Percentiles rank a stretch among this genome's conserved stretches.
Evolutionary conservation across 2,113 vertebrate species (phyloP).

Genomic region (Burhinus bistriatus): DNA sequence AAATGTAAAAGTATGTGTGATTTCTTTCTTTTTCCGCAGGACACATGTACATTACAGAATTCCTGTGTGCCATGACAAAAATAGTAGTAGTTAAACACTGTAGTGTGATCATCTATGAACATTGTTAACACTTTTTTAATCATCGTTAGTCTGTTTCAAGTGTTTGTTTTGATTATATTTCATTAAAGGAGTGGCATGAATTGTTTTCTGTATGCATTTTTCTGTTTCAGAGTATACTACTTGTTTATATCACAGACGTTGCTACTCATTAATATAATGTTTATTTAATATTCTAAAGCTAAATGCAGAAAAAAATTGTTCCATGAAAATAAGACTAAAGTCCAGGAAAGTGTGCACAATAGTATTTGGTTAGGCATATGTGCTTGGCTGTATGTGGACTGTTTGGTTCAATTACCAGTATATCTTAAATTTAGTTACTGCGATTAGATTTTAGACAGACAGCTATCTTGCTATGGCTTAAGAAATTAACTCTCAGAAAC

Average conservation of each 20-base stretch:
- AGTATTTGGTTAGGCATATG: neutral
- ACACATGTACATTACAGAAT: neutral
- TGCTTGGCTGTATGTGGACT: neutral
- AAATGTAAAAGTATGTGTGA: neutral
- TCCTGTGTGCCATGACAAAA: neutral
- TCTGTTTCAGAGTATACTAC: neutral
- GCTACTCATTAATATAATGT: neutral
- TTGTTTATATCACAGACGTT: neutral
- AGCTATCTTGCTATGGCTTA: neutral
- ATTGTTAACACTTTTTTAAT: neutral
- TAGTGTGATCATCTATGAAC: neutral
- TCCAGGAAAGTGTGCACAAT: neutral
- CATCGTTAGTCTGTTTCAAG: neutral
- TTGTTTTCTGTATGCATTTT: neutral
- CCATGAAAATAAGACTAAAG: neutral
- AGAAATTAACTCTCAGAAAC: neutral
- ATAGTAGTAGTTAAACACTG: neutral
- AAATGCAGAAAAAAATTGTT: neutral
- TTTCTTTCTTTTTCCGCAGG: neutral
- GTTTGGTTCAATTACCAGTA: neutral
- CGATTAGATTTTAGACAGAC: neutral
- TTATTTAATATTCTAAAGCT: neutral
- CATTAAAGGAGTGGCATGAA: neutral
- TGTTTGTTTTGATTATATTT: neutral
- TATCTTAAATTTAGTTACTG: neutral